Evolutionary conservation across 2,797 vertebrate species (phyloP).

Genomic region (Chaetophractus vellerosus): DNA sequence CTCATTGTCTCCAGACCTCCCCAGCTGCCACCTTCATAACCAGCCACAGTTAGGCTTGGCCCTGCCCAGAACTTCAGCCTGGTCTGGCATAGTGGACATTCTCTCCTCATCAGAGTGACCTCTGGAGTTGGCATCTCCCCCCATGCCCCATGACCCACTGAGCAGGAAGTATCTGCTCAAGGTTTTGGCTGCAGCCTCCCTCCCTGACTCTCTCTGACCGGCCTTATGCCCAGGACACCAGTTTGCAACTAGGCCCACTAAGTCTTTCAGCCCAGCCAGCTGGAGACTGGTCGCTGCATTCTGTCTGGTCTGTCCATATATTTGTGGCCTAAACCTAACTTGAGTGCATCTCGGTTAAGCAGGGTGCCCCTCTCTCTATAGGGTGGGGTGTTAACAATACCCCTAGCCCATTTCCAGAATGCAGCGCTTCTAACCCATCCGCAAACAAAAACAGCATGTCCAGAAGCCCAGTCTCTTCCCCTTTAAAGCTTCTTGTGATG

Average conservation of each 20-base stretch:
- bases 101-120: neutral
- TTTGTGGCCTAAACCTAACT: neutral
- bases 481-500: neutral
- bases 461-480: neutral
- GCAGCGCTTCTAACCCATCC: neutral
- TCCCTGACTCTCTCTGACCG: neutral
- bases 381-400: neutral
- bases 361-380: neutral
- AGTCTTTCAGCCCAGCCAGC: neutral
- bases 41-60: neutral
- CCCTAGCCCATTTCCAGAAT: neutral
- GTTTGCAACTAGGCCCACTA: neutral
- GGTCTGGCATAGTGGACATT: neutral
- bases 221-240: neutral
- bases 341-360: neutral
- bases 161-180: neutral
- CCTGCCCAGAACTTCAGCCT: neutral
- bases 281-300: neutral
- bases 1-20: neutral
- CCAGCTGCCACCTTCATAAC: neutral
- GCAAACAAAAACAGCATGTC: neutral
- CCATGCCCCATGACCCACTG: neutral
- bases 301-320: neutral
- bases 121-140: neutral
- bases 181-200: neutral